Conservation (phyloP, 35 echinoderm and acorn worm genomes). For the Anneissia japonica region DNA sequence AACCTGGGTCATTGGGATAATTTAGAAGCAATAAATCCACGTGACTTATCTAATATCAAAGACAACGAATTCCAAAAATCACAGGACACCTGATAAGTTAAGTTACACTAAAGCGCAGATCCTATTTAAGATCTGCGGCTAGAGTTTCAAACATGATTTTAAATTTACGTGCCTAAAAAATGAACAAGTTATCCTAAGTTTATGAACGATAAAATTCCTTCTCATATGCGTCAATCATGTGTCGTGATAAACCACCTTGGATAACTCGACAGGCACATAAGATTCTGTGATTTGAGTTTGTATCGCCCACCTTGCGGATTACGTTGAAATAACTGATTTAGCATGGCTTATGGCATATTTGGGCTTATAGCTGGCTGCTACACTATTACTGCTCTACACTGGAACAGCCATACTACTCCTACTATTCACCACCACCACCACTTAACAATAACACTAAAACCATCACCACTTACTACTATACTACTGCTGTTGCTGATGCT, state of each 20-base stretch:
- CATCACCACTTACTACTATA: too few relatives aligned
- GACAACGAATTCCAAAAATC: background rate
- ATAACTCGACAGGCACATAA: background rate
- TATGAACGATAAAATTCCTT: background rate
- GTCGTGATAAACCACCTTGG: background rate
- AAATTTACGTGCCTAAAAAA: background rate
- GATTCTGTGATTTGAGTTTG: background rate
- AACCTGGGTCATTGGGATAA: background rate
- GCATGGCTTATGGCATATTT: background rate
- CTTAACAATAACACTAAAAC: too few relatives aligned
- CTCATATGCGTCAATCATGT: too few relatives aligned
- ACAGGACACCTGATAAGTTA: background rate
- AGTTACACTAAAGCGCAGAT: too few relatives aligned
- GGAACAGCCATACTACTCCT: too few relatives aligned
- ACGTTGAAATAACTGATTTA: background rate
- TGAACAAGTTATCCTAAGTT: background rate
- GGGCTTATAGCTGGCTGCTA: too few relatives aligned
- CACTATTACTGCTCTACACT: too few relatives aligned
- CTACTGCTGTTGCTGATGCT: too few relatives aligned
- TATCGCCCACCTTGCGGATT: background rate
- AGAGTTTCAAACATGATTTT: background rate
- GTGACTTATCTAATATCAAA: background rate
- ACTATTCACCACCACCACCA: too few relatives aligned
- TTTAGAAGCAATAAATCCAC: background rate
- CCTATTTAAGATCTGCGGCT: too few relatives aligned